Conservation (phyloP, 1,140 invertebrate genomes). For the Acarapis woodi region DNA sequence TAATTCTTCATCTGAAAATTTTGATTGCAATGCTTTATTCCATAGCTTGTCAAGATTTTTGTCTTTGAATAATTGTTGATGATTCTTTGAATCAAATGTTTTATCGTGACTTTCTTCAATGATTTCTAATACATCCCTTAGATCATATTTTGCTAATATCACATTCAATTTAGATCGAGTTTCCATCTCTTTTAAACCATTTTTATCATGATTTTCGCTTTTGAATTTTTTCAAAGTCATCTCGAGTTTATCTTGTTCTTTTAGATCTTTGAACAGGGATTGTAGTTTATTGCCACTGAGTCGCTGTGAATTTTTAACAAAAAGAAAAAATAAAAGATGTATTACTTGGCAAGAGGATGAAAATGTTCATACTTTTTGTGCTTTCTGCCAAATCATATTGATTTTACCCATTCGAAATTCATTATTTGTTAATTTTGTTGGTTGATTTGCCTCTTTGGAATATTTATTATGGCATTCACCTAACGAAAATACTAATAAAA, state of each 20-base stretch:
- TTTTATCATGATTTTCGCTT: slow-evolving; percentile 49
- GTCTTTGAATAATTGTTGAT: slow-evolving; percentile 54
- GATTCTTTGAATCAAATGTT: slow-evolving; percentile 30
- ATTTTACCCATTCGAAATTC: slow-evolving; percentile 56
- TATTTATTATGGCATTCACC: slow-evolving; percentile 18
- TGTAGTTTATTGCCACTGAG: slow-evolving; percentile 51
- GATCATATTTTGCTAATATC: slow-evolving; percentile 47
- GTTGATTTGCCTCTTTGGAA: slow-evolving; percentile 16
- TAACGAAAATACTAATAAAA: too few species aligned
- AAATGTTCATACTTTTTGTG: slow-evolving; percentile 32
- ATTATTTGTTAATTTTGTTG: slow-evolving; percentile 31
- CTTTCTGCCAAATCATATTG: slow-evolving; percentile 52
- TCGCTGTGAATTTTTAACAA: slow-evolving; percentile 23
- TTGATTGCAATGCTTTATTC: slow-evolving; percentile 53
- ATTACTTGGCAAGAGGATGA: neutral
- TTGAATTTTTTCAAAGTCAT: slow-evolving; percentile 46
- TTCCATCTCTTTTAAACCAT: slow-evolving; percentile 50
- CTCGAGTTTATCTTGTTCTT: slow-evolving; percentile 74
- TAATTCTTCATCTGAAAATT: slow-evolving; percentile 38
- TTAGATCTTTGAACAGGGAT: slow-evolving; percentile 53
- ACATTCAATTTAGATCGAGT: slow-evolving; percentile 43
- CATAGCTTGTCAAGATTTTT: slow-evolving; percentile 66
- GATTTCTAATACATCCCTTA: slow-evolving; percentile 46
- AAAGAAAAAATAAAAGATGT: neutral
- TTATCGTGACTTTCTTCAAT: slow-evolving; percentile 28